A percentile compares a stretch with the other conserved stretches of the same genome.
These are phyloP conservation scores for Argya squamiceps DNA, from an alignment of 2,797 vertebrate species.

Conservation along the genomic window DNA sequence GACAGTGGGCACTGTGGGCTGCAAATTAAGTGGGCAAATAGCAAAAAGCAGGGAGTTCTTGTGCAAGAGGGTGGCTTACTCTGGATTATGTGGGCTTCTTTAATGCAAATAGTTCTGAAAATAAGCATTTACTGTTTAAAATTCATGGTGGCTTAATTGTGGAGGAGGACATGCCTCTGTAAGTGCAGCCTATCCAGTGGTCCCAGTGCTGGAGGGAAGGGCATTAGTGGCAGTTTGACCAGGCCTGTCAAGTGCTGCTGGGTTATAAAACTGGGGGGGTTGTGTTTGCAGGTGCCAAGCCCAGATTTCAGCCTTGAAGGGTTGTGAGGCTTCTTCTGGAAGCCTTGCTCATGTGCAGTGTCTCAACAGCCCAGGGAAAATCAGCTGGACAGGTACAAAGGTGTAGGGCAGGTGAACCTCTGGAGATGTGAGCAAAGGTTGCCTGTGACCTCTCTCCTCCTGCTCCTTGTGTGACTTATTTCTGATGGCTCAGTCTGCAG, in stretches of 20 bases:
- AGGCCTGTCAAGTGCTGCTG: background rate
- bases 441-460: background rate
- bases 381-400: background rate
- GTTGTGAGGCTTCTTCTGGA: background rate
- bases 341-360: background rate
- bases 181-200: background rate
- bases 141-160: background rate
- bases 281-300: background rate
- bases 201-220: background rate
- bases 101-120: background rate
- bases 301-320: accelerated
- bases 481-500: background rate
- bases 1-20: background rate
- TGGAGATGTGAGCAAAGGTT: background rate
- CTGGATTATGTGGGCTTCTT: background rate
- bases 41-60: background rate
- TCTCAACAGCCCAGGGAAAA: accelerated
- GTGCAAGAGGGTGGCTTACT: background rate
- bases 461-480: accelerated
- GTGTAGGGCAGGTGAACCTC: background rate
- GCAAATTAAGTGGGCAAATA: background rate
- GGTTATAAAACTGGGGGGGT: background rate
- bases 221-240: background rate
- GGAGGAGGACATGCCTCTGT: conserved; percentile 29
- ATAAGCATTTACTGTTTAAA: background rate